These are phyloP conservation scores for Theretra japonica DNA, from an alignment of 2,888 invertebrate species.

Conservation along the genomic window DNA sequence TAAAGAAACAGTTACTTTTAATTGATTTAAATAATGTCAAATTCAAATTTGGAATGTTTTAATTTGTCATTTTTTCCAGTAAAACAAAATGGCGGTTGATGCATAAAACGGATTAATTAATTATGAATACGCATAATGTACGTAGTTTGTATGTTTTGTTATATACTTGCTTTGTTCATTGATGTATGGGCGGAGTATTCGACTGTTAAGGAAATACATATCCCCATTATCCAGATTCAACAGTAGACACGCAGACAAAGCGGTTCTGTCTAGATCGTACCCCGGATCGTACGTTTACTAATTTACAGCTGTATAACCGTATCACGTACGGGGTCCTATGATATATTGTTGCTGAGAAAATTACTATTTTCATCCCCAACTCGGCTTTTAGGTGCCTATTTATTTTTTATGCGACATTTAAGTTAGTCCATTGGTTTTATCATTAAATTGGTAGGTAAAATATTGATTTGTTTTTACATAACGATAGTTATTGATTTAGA, in stretches of 20 bases:
- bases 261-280: constrained; percentile 57
- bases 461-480: too few species aligned
- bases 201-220: constrained; percentile 38
- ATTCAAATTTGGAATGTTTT: neutral
- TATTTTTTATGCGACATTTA: constrained; percentile 4
- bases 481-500: too few species aligned
- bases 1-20: too few species aligned
- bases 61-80: neutral
- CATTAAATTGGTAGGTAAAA: neutral
- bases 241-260: constrained; percentile 48
- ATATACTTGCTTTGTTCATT: neutral
- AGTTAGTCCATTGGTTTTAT: neutral
- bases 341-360: constrained; percentile 51
- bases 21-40: neutral
- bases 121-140: too few species aligned
- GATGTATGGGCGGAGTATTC: neutral
- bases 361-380: constrained; percentile 39
- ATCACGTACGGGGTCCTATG: constrained; percentile 63
- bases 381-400: constrained; percentile 35
- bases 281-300: constrained; percentile 58
- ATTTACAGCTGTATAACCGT: constrained; percentile 59
- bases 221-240: constrained; percentile 45
- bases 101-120: too few species aligned
- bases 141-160: neutral
- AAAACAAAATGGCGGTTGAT: neutral